A percentile compares a stretch with the other conserved stretches of the same genome.
These are phyloP conservation scores for Spea bombifrons DNA, from an alignment of 2,113 vertebrate genomes.

Conservation along the genomic window DNA sequence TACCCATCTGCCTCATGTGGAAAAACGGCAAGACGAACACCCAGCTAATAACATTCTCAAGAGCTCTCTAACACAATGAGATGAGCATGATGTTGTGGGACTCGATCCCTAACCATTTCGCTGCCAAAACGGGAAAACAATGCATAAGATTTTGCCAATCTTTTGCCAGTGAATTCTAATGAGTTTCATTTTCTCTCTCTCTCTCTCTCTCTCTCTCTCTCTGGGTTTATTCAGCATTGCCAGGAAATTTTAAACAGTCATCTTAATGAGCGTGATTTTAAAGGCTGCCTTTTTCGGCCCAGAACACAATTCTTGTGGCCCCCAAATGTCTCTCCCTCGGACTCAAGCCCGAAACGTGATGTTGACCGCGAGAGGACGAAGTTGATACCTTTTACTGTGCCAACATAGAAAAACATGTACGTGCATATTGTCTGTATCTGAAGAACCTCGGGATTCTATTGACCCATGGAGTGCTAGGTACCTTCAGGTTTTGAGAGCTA, in stretches of 20 bases:
- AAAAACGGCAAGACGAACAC: constrained; percentile 91
- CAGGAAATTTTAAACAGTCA: constrained; percentile 9
- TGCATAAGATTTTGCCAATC: constrained; percentile 65
- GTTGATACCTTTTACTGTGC: too few relatives aligned
- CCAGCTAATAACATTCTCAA: constrained; percentile 99
- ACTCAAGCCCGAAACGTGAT: too few relatives aligned
- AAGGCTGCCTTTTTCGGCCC: constrained; percentile 9
- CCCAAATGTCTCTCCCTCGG: background rate
- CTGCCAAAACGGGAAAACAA: constrained; percentile 79
- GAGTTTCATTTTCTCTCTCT: constrained; percentile 66
- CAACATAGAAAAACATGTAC: too few relatives aligned
- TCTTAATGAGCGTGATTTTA: constrained; percentile 15
- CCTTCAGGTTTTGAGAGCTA: too few relatives aligned
- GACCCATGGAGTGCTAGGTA: too few relatives aligned
- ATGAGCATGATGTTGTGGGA: constrained; percentile 90
- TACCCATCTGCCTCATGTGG: constrained; percentile 99
- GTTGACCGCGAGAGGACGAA: too few relatives aligned
- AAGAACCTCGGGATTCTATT: too few relatives aligned
- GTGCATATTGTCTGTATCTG: too few relatives aligned
- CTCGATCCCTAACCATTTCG: constrained; percentile 82
- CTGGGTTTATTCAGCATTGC: constrained; percentile 60
- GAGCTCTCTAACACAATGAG: constrained; percentile 98
- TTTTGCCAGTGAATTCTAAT: constrained; percentile 62
- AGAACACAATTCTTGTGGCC: background rate
- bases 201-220: constrained; percentile 46